Base-by-base conservation (phyloP, 2,888 invertebrate species). In the Automeris io region DNA sequence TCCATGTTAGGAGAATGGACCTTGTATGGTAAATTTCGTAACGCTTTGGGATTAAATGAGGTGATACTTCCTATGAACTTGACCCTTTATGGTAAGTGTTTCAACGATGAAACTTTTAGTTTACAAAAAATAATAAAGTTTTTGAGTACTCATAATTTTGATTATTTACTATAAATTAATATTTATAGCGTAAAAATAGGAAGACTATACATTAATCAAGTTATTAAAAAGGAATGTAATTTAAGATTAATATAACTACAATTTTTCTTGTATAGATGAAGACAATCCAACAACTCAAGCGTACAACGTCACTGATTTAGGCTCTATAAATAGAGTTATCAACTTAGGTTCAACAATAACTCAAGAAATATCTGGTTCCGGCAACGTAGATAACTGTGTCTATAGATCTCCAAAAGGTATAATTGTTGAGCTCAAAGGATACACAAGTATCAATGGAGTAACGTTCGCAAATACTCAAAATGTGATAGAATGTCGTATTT, bases 1-100 rank as follows among this genome's bases (percentile, higher is more conserved):
- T 32, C 39, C 1, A 46, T 53, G 37, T 34, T 72, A 12, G 70
- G 68, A 3, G 34, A 59, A 8, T 73, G 73, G 73, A 42, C 46
- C 7, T 38, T 70, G 5, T 62, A 64, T 40, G 67, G 61, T n/a
- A 43, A 41, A 36, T 69, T 63, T 37, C 42, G 45, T 22, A 18
- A 44, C 7, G 22, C 6, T 4, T 1, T 7, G 0, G 57, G 52
- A 23, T 37, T 57, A 6, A 39, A 38, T 35, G 58, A 69, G 55
- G 40, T 43, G n/a, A 46, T 34, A 11, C 40, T 50, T 2, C 69
- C 71, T 8, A 43, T 70, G 38, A 44, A 39, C 23, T 55, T 70
- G 33, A 45, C 41, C 33, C 41, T 69, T 5, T 70, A 70, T 38
- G 58, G 71, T 70, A 49, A 56, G 68, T 61, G 31, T 39, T 12